Conservation (phyloP, 2,888 invertebrate genomes). For the Pristionchus exspectatus region DNA sequence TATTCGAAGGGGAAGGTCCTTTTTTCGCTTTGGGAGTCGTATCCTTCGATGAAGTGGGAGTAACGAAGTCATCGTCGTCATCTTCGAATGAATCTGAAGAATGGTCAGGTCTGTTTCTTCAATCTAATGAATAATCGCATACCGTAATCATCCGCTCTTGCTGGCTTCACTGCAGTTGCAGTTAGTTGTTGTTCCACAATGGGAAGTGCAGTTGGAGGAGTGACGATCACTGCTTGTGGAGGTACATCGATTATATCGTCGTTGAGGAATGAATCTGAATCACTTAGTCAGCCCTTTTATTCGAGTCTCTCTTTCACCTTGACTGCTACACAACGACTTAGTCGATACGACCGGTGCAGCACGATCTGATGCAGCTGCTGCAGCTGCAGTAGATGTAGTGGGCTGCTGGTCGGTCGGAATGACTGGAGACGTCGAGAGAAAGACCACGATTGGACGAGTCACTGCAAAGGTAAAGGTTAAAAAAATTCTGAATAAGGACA, state of each 20-base stretch:
- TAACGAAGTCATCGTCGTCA: not conserved
- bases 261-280: slow-evolving; percentile 35
- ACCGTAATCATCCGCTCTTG: not conserved
- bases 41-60: not conserved
- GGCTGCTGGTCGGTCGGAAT: not conserved
- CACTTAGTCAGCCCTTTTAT: not conserved
- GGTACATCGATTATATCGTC: not conserved
- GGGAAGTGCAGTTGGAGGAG: not conserved
- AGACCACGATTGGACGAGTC: not conserved
- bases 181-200: not conserved
- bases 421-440: not conserved
- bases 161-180: not conserved
- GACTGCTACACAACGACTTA: slow-evolving; percentile 13
- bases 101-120: not conserved
- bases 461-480: not conserved
- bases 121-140: not conserved
- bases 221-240: not conserved
- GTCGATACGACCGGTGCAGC: not conserved
- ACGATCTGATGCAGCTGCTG: not conserved
- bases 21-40: not conserved
- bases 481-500: not conserved
- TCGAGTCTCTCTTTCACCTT: not conserved
- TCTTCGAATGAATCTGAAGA: slow-evolving; percentile 41
- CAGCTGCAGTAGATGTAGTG: not conserved
- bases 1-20: not conserved